These are phyloP conservation scores for Heliocidaris tuberculata DNA, from an alignment of 35 echinoderm and acorn worm species.

Conservation along the genomic window DNA sequence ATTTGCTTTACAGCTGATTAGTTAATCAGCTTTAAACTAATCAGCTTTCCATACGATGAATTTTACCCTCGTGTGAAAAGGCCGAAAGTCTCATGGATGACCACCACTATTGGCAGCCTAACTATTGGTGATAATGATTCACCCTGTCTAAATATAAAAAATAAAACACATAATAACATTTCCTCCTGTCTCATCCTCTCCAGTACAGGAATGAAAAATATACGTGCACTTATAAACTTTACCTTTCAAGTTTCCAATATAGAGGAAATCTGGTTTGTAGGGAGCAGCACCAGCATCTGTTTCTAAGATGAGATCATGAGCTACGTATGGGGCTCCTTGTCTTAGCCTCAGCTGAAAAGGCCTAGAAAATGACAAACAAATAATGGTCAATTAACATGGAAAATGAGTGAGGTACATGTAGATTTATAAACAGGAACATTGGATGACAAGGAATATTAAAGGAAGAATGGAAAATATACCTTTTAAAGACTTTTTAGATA, in stretches of 20 bases:
- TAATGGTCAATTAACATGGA: not conserved
- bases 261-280: constrained; percentile 76
- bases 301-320: constrained; percentile 67
- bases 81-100: no score
- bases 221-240: not conserved
- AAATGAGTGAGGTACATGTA: not conserved
- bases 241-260: constrained; percentile 81
- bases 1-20: no score
- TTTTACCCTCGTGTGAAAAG: no score
- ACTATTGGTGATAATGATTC: no score
- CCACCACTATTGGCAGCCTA: no score
- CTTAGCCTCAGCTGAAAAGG: constrained; percentile 72
- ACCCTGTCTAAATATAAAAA: no score
- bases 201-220: no score
- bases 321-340: constrained; percentile 56
- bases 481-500: not conserved
- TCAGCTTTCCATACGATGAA: no score
- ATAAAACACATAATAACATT: no score
- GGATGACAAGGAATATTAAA: not conserved
- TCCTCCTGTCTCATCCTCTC: no score
- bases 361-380: constrained; percentile 50
- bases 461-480: not conserved
- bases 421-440: not conserved
- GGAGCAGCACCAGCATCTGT: constrained; percentile 29
- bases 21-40: no score